Base-by-base conservation (phyloP, 30 jellyfish, hydroid and myxozoan genomes). In the Aurelia sp. region DNA sequence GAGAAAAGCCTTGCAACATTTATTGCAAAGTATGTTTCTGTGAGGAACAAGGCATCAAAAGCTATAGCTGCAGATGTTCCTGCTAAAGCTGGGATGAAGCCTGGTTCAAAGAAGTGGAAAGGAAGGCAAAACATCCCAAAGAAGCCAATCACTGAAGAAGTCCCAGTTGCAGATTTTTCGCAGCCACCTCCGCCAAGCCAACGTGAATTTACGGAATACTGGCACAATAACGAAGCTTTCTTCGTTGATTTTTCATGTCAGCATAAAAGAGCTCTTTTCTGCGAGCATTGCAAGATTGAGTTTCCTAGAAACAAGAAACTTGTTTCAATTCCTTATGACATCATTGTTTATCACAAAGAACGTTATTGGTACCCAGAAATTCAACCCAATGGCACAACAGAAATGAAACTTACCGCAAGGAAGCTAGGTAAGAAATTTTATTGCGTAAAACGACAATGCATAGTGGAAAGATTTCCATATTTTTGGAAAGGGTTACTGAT, bases 81-180 rank as follows among this genome's bases (percentile, higher is more conserved):
- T 19, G n/a, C 76, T 19, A 65, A 65, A 65, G 76, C 76, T 19
- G 76, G 76, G 5, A 19, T 65, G 50, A 65, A 65, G 50, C 76
- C 76, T 19, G 76, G 76, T 5, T 21, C 76, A 65, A 65, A 65
- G 76, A 65, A 65, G 50, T 52, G 76, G 50, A 65, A 65, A 65
- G 76, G 76, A 65, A 21, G 76, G 55, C 41, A 65, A 21, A 65
- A 65, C 50, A 16, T 65, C 12, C 50, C 76, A 0, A 65, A 31
- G 41, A 21, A 16, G 50, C 76, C 76, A 65, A 65, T 65, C 3
- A 21, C 50, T 65, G 50, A 31, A 65, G 76, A 65, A 65, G 16
- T 65, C 76, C 50, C 76, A 65, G 17, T 31, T 65, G 76, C 41
- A 2, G 41, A 65, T 15, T 22, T 65, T 31, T 19, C 76, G 16